These are phyloP conservation scores for Adelges cooleyi DNA, from an alignment of 1,140 invertebrate species.

Conservation along the genomic window DNA sequence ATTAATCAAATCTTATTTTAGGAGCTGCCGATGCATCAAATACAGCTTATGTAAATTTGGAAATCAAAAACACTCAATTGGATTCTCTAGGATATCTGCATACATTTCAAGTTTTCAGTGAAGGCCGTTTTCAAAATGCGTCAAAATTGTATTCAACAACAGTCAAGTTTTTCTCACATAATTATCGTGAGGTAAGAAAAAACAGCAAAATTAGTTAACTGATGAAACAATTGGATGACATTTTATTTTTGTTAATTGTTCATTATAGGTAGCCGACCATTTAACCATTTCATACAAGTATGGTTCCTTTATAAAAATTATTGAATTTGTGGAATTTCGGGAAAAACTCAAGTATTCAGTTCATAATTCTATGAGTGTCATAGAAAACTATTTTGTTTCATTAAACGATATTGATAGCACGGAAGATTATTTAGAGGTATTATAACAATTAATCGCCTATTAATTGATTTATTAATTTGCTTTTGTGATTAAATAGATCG, in stretches of 20 bases:
- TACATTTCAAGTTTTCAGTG: constrained; percentile 49
- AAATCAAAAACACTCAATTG: constrained; percentile 88
- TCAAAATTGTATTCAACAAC: constrained; percentile 32
- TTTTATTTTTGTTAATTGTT: constrained; percentile 2
- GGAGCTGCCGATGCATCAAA: constrained; percentile 47
- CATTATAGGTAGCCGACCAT: constrained; percentile 77
- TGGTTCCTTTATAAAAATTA: constrained; percentile 83
- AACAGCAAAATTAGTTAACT: neutral
- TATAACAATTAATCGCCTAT: neutral
- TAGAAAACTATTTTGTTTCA: constrained; percentile 4
- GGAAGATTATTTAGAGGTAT: constrained; percentile 21
- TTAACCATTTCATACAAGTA: constrained; percentile 85
- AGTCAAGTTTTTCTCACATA: constrained; percentile 6
- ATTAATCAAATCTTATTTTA: constrained; percentile 1
- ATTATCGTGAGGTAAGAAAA: constrained; percentile 14
- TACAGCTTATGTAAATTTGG: constrained; percentile 62
- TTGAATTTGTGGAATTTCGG: constrained; percentile 77
- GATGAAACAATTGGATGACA: neutral
- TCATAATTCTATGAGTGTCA: constrained; percentile 46
- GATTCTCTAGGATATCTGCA: constrained; percentile 81
- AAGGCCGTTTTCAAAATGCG: constrained; percentile 21
- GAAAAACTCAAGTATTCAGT: constrained; percentile 69
- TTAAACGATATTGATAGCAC: constrained; percentile 9
- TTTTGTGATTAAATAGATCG: neutral
- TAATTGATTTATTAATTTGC: neutral